phyloP scores from a whole-genome alignment of 2,113 vertebrate genomes.

The Baryphthengus martii region DNA sequence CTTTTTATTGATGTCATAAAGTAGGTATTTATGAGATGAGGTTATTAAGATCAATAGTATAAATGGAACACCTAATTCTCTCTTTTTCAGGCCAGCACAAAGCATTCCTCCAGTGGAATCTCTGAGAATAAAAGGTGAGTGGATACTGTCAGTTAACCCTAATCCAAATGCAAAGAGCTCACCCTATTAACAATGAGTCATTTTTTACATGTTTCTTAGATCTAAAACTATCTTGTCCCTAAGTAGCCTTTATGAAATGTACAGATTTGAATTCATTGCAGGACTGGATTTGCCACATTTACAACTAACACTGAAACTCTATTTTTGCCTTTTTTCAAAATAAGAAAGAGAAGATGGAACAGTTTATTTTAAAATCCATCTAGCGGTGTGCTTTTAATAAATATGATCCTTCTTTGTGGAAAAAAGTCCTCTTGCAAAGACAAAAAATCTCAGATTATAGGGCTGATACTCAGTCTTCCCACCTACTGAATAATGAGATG shows the following conservation, averaged over 20 bases:
- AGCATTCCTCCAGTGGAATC: conserved; percentile 58
- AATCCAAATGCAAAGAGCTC: conserved; percentile 76
- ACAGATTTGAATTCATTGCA: conserved; percentile 53
- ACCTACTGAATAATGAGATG: neutral
- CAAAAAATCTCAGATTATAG: neutral
- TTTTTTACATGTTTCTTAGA: conserved; percentile 66
- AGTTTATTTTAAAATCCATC: conserved; percentile 30
- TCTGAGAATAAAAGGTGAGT: conserved; percentile 60
- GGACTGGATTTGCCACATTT: conserved; percentile 30
- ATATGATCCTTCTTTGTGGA: neutral
- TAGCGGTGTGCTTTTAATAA: conserved; percentile 36
- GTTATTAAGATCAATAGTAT: conserved; percentile 75
- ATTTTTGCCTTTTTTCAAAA: conserved; percentile 1
- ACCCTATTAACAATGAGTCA: conserved; percentile 72
- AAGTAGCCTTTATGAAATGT: conserved; percentile 58
- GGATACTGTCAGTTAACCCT: conserved; percentile 70
- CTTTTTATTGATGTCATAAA: conserved; percentile 74
- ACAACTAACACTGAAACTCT: neutral
- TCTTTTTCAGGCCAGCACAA: conserved; percentile 66
- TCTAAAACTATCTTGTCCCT: conserved; percentile 68
- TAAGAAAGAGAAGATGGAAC: neutral
- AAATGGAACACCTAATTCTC: conserved; percentile 74
- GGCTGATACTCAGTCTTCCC: neutral
- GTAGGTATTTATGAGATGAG: conserved; percentile 74
- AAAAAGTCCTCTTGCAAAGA: neutral